Conservation (phyloP, 2,888 invertebrate species). For the Lysandra bellargus region DNA sequence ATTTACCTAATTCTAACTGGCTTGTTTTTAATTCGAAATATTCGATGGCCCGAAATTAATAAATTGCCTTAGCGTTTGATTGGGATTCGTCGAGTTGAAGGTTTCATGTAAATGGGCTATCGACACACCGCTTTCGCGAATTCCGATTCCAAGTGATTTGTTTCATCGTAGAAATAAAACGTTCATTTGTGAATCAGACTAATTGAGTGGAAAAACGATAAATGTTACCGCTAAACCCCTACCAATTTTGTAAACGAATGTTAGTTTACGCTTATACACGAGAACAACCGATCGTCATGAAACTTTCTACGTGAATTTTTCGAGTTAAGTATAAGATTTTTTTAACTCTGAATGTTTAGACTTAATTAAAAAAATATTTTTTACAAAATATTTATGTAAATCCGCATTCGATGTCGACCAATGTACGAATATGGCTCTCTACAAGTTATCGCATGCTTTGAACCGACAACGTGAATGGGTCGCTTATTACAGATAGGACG, state of each 20-base stretch:
- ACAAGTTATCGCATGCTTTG: too few species aligned
- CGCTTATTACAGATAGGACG: too few species aligned
- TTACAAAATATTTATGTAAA: too few species aligned
- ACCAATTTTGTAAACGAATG: not conserved
- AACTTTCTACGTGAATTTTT: too few species aligned
- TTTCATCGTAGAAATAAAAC: conserved; percentile 1
- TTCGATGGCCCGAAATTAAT: not conserved
- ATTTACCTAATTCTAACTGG: not conserved
- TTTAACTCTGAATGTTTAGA: too few species aligned
- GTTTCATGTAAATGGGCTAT: conserved; percentile 1
- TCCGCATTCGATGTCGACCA: too few species aligned
- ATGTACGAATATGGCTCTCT: too few species aligned
- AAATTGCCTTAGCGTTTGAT: conserved; percentile 3
- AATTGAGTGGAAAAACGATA: not conserved
- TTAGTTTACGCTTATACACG: too few species aligned
- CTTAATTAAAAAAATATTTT: too few species aligned
- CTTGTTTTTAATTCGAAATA: not conserved
- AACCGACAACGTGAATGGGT: too few species aligned
- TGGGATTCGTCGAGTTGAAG: not conserved
- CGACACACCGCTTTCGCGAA: not conserved
- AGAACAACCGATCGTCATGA: too few species aligned
- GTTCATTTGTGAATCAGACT: not conserved
- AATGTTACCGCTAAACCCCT: not conserved
- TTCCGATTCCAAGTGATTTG: not conserved
- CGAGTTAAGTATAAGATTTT: too few species aligned